Evolutionary conservation across 2,797 vertebrate genomes (phyloP).

Genomic region (Protosalanx chinensis): DNA sequence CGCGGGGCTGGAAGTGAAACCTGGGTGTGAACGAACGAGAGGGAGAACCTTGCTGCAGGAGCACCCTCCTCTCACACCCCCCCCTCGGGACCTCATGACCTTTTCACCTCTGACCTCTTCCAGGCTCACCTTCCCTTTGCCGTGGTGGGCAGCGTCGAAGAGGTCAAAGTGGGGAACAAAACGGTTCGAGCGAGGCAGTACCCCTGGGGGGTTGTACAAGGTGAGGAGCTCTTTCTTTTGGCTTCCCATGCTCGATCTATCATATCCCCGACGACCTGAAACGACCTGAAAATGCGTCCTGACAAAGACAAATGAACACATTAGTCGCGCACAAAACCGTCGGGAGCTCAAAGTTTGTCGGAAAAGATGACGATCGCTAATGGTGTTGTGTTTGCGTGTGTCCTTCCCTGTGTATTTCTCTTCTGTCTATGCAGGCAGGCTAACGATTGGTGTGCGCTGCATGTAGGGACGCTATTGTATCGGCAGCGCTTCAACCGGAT

Average conservation of each 20-base stretch:
- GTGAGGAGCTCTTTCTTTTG: constrained; percentile 69
- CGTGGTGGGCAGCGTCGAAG: constrained; percentile 95
- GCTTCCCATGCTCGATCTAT: neutral
- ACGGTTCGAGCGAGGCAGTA: constrained; percentile 95
- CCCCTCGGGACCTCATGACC: neutral
- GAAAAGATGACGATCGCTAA: neutral
- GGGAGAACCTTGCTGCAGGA: neutral
- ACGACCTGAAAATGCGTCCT: too few relatives aligned
- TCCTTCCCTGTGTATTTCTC: neutral
- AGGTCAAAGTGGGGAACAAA: constrained; percentile 98
- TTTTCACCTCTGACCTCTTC: constrained; percentile 21
- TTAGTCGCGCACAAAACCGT: neutral
- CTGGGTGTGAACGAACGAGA: neutral
- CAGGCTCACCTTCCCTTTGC: constrained; percentile 97
- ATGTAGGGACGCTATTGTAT: constrained; percentile 1
- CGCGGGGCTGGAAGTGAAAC: constrained; percentile 1
- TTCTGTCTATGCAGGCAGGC: neutral
- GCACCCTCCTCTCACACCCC: neutral
- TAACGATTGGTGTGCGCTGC: neutral
- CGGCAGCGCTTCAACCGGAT: neutral
- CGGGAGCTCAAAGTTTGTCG: neutral
- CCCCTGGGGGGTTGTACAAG: constrained; percentile 98
- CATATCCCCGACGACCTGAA: neutral
- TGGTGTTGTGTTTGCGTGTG: neutral
- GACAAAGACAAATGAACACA: constrained; percentile 1